Evolutionary conservation across 2,888 invertebrate species (phyloP), one percentile per base, ranked within the genome.

Genomic region (Nephrotoma appendiculata): DNA sequence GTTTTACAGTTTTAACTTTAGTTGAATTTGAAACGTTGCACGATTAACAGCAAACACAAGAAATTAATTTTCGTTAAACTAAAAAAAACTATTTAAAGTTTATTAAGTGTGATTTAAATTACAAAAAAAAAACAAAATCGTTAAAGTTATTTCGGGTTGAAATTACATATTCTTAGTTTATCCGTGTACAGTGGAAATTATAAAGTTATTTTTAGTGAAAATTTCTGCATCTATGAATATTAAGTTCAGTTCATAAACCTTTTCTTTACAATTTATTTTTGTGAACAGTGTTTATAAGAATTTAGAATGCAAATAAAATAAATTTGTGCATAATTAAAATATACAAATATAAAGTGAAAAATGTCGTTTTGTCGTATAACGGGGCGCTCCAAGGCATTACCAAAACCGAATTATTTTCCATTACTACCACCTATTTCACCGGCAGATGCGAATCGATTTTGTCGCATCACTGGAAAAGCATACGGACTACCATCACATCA

Each of bases 341-440:
- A 48, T 48, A n/a, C 12, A 19, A 83, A 42, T 11, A 19, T 31
- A 48, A 45, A 19, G 41, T 48, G 48, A 43, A 87, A 86, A 85
- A 94, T 95, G 94, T 95, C 95, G 90, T 95, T 94, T 91, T 96
- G 96, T 91, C 94, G 96, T 91, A 96, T 96, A 89, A 96, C 96
- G 87, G 95, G 96, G 89, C 94, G 94, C 91, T 95, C 96, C 91
- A 94, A 95, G 89, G 95, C 95, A 89, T 93, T 96, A 89, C 96
- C 96, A 86, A 95, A 96, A 90, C 96, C 96, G 86, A 96, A 96
- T 91, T 96, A 96, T 90, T 95, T 96, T 90, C 96, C 96, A 31
- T 92, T 96, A 86, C 92, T 96, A 88, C 95, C 96, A 85, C 96
- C 96, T 4, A 95, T 96, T 88, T 96, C 96, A 86, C 96, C 96